Conservation (phyloP, 2,113 vertebrate genomes). For the Mus musculus region GRCm39 chr3:56588501-56589000, state of each 20-base stretch:
- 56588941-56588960: background rate
- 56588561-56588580: background rate
- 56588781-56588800: background rate
- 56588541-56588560: background rate
- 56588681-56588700: background rate
- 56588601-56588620: background rate
- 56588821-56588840: background rate
- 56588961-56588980: background rate
- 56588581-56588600: background rate
- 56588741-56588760: background rate
- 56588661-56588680: background rate
- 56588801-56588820: background rate
- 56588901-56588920: background rate
- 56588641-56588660: background rate
- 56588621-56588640: background rate
- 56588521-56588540: background rate
- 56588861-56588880: background rate
- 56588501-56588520: background rate
- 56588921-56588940: background rate
- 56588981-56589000: background rate
- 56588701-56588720: background rate
- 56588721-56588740: background rate
- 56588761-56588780: background rate
- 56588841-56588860: background rate
- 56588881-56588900: background rate